These are phyloP conservation scores for Drosophila prolongata DNA, from an alignment of 2,888 invertebrate species.

Conservation along the genomic window DNA sequence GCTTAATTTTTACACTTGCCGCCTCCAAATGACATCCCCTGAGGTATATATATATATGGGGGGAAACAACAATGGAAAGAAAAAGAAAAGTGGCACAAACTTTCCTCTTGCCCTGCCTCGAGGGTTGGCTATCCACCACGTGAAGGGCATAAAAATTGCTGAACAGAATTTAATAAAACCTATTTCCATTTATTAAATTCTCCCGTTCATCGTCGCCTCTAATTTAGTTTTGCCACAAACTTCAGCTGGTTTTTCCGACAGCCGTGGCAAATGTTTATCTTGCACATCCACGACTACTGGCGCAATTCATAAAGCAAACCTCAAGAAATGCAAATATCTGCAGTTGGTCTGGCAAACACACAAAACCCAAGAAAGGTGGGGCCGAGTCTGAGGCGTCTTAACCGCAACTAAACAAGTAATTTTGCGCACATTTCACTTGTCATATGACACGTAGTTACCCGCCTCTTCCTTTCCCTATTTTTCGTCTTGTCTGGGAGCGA, in stretches of 20 bases:
- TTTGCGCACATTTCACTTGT: constrained; percentile 78
- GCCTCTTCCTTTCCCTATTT: not conserved
- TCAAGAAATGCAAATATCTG: constrained; percentile 53
- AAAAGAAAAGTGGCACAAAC: constrained; percentile 60
- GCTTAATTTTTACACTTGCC: constrained; percentile 73
- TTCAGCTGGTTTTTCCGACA: constrained; percentile 29
- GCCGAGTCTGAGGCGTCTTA: constrained; percentile 51
- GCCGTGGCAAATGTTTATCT: constrained; percentile 63
- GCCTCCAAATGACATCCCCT: constrained; percentile 68
- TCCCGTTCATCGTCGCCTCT: constrained; percentile 29
- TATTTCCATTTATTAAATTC: constrained; percentile 33
- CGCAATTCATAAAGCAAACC: constrained; percentile 60
- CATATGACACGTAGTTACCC: constrained; percentile 71
- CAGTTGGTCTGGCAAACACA: constrained; percentile 23
- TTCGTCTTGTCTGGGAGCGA: constrained; percentile 64
- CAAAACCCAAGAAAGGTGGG: not conserved
- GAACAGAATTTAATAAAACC: constrained; percentile 38
- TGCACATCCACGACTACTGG: constrained; percentile 3
- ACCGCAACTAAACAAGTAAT: constrained; percentile 76
- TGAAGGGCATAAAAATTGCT: constrained; percentile 30
- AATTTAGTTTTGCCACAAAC: constrained; percentile 21
- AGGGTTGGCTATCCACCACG: constrained; percentile 23
- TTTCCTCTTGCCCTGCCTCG: constrained; percentile 28
- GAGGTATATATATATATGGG: constrained; percentile 35
- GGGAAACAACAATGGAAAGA: constrained; percentile 18